phyloP scores from a whole-genome alignment of 2,888 invertebrate genomes.

The Tyria jacobaeae region DNA sequence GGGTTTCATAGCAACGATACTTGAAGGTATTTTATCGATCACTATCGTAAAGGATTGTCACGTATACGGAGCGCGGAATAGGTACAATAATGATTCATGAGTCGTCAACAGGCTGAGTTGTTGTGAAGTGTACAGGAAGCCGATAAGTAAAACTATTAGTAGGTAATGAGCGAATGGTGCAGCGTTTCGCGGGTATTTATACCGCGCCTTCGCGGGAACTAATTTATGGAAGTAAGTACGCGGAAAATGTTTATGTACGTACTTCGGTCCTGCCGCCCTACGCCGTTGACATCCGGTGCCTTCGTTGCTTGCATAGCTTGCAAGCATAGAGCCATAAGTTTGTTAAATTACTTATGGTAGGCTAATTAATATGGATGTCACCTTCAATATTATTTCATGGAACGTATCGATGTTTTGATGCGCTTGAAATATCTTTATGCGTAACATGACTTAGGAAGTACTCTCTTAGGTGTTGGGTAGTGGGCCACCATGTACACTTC shows the following conservation, averaged over 20 bases:
- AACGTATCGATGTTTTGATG: constrained; percentile 5
- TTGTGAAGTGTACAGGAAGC: constrained; percentile 72
- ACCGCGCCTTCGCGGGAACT: constrained; percentile 83
- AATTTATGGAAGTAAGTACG: constrained; percentile 86
- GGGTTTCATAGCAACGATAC: constrained; percentile 48
- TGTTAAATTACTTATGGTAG: constrained; percentile 15
- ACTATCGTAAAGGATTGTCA: constrained; percentile 44
- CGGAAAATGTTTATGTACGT: constrained; percentile 85
- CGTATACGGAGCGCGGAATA: constrained; percentile 26
- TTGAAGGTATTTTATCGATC: constrained; percentile 39
- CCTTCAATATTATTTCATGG: constrained; percentile 7
- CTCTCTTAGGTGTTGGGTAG: constrained; percentile 12
- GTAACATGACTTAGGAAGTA: not conserved
- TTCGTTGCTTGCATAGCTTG: constrained; percentile 61
- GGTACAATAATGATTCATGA: constrained; percentile 46
- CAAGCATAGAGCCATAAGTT: constrained; percentile 44
- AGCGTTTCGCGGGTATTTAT: constrained; percentile 82
- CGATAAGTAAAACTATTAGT: constrained; percentile 82
- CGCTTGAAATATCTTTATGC: constrained; percentile 6
- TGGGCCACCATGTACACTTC: constrained; percentile 2
- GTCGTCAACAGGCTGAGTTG: constrained; percentile 53
- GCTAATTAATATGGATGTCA: constrained; percentile 6
- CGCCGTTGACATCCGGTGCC: constrained; percentile 79
- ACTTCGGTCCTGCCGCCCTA: constrained; percentile 66
- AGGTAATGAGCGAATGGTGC: constrained; percentile 79